phyloP scores from a whole-genome alignment of 2,797 vertebrate species.

The Urosaurus nigricauda region DNA sequence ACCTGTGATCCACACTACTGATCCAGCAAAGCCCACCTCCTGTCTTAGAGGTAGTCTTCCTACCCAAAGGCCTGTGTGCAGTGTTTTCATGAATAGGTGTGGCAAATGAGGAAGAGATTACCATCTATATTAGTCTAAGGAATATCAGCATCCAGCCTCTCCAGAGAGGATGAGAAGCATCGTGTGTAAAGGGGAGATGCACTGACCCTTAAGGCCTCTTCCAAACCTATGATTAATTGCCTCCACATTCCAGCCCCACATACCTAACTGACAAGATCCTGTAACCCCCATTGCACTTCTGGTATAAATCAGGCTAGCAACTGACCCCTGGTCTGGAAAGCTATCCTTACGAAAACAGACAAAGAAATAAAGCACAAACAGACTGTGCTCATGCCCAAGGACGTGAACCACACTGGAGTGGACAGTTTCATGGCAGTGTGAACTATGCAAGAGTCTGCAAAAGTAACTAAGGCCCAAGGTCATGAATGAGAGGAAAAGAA shows the following conservation, averaged over 20 bases:
- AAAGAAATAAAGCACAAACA: constrained; percentile 31
- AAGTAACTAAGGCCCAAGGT: not conserved
- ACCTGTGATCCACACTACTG: not conserved
- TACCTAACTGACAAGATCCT: constrained; percentile 38
- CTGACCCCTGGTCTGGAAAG: constrained; percentile 20
- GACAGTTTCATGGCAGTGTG: not conserved
- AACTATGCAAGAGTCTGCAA: not conserved
- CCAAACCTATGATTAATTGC: constrained; percentile 32
- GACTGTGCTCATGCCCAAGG: constrained; percentile 1
- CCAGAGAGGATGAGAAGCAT: not conserved
- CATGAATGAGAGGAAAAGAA: not conserved
- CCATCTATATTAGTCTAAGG: not conserved
- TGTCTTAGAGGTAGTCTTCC: constrained; percentile 16
- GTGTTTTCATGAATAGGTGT: not conserved
- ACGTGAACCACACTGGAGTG: not conserved
- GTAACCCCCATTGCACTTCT: not conserved
- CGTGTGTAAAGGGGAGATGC: not conserved
- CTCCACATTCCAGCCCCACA: constrained; percentile 34
- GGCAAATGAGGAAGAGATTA: not conserved
- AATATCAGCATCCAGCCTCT: constrained; percentile 56
- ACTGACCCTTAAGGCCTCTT: constrained; percentile 5
- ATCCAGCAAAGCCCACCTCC: constrained; percentile 13
- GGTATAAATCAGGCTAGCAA: constrained; percentile 20
- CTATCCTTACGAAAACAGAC: constrained; percentile 23
- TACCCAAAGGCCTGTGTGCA: not conserved